Base-by-base conservation (phyloP, 2,888 invertebrate species). In the Oxycera nigricornis region DNA sequence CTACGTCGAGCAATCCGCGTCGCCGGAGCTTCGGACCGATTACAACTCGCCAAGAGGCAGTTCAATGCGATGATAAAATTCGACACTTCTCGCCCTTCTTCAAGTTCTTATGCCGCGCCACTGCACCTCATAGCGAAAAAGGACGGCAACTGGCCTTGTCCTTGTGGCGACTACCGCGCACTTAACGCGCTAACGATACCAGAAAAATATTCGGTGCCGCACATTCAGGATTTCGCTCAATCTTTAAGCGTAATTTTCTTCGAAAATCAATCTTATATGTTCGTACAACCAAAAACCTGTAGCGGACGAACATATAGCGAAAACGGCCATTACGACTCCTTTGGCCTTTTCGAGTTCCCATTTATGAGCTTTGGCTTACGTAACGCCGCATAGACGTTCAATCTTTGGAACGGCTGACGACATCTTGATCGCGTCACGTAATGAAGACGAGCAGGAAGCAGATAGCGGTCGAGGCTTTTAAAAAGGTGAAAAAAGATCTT, bases 131-230 rank as follows among this genome's bases (percentile, higher is more conserved):
- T 52, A n/a, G 17, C 20, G 4, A 52, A 52, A n/a, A 52, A 52
- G 20, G 20, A 20, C n/a, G 52, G n/a, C 52, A n/a, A 52, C 6
- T 52, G 20, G 52, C 6, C 4, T 9, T n/a, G n/a, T n/a, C 52
- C 52, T 17, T 52, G 52, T 52, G 52, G 52, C n/a, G 52, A 52
- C 52, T 52, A 52, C 52, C 52, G 52, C 20, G n/a, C 52, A 9
- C n/a, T 52, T 9, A 52, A 52, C 52, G n/a, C 52, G 6, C n/a
- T 6, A 52, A 52, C 52, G 17, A 17, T n/a, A 6, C 52, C 52
- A 6, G 52, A 20, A 6, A 4, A 20, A 20, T 52, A 20, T 52
- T 52, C 4, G 7, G n/a, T n/a, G n/a, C n/a, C 17, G 6, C n/a
- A 20, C 20, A 52, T 52, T n/a, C 52, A 52, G 4, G 52, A 52